Evolutionary conservation across 2,888 invertebrate species (phyloP).

Genomic region (Perizoma affinitatum): DNA sequence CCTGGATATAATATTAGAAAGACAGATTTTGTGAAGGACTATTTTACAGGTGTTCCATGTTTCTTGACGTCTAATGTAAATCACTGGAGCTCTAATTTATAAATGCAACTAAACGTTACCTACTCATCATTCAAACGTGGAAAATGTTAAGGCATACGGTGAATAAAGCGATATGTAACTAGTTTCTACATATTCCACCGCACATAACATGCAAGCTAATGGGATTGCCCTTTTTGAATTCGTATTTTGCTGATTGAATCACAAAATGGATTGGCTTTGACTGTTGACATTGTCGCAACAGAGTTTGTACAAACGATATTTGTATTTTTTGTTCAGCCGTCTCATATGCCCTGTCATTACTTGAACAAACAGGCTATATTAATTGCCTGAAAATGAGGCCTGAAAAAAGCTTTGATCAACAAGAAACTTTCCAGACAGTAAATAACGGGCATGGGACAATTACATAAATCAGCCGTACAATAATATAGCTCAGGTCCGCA

Average conservation of each 20-base stretch:
- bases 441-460: conserved; percentile 40
- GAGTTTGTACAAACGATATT: neutral
- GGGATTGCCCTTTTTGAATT: neutral
- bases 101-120: no score
- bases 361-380: neutral
- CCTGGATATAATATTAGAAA: no score
- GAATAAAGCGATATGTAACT: no score
- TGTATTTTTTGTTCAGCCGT: conserved; percentile 4
- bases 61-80: no score
- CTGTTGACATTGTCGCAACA: conserved; percentile 3
- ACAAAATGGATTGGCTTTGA: conserved; percentile 18
- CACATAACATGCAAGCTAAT: neutral
- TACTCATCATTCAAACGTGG: no score
- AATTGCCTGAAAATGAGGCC: neutral
- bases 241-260: conserved; percentile 19
- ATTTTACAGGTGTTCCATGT: no score
- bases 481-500: conserved; percentile 48
- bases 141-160: no score
- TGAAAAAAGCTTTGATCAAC: conserved; percentile 32
- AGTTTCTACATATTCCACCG: no score
- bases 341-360: neutral
- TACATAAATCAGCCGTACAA: conserved; percentile 57
- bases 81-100: no score
- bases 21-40: no score
- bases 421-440: conserved; percentile 19